A percentile compares a stretch with the other conserved stretches of the same genome.
These are phyloP conservation scores for Synanthedon vespiformis DNA, from an alignment of 2,888 invertebrate genomes.

Conservation along the genomic window DNA sequence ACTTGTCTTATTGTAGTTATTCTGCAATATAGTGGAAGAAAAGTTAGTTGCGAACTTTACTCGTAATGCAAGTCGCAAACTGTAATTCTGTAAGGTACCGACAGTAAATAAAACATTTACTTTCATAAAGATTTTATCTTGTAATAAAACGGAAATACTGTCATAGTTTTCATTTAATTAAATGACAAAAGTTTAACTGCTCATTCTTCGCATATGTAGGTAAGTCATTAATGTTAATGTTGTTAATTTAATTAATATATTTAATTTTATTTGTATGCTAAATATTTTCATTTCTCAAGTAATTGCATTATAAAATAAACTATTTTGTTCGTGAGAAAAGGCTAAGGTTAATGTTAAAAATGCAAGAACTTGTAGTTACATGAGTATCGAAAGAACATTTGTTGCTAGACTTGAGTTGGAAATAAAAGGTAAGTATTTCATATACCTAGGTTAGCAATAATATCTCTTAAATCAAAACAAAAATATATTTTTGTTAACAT, in stretches of 20 bases:
- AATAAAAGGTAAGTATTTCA: too few species aligned
- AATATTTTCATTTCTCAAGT: constrained; percentile 13
- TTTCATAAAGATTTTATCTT: background rate
- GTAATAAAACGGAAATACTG: background rate
- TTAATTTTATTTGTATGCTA: constrained; percentile 11
- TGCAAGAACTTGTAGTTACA: too few species aligned
- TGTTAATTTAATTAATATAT: constrained; percentile 6
- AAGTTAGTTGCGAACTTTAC: too few species aligned
- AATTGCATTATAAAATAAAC: background rate
- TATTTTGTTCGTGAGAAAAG: too few species aligned
- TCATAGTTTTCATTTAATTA: background rate
- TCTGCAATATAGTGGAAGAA: too few species aligned
- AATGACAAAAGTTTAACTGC: background rate
- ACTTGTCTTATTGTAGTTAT: too few species aligned
- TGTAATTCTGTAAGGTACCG: constrained; percentile 1
- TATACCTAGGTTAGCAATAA: too few species aligned
- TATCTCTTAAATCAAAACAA: too few species aligned
- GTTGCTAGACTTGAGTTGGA: too few species aligned
- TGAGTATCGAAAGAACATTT: too few species aligned
- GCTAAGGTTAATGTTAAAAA: too few species aligned
- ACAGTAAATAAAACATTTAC: background rate
- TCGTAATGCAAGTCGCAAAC: background rate
- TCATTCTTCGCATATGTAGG: background rate
- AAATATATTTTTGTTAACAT: too few species aligned
- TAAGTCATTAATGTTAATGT: background rate